Evolutionary conservation across 2,113 vertebrate species (phyloP).

Genomic region (Cyanoderma ruficeps): DNA sequence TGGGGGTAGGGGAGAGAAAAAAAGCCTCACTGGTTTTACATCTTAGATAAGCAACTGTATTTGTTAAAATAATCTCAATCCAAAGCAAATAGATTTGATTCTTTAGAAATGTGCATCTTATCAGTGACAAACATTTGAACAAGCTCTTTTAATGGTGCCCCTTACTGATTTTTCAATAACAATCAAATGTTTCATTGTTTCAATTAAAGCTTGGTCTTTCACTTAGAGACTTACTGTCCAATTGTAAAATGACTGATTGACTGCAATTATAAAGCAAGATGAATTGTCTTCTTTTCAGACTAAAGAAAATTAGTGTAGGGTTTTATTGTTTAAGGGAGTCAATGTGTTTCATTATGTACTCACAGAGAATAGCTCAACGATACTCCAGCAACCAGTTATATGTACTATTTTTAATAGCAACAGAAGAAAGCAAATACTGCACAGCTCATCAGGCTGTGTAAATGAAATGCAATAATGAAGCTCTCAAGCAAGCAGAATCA

Average conservation of each 20-base stretch:
- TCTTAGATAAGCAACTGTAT: constrained; percentile 29
- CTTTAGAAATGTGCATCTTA: constrained; percentile 27
- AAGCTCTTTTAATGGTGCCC: not conserved
- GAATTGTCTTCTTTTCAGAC: not conserved
- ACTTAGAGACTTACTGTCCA: constrained; percentile 19
- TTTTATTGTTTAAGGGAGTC: constrained; percentile 11
- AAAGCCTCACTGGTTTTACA: not conserved
- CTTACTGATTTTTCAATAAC: constrained; percentile 10
- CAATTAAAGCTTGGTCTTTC: constrained; percentile 14
- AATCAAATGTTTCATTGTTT: constrained; percentile 34
- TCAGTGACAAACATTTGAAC: constrained; percentile 24
- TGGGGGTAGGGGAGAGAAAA: not conserved
- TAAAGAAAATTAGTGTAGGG: constrained; percentile 7
- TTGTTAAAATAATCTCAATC: constrained; percentile 39
- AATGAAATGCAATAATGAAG: constrained; percentile 39
- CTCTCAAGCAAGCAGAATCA: constrained; percentile 15
- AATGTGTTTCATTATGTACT: not conserved
- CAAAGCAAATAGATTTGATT: constrained; percentile 24
- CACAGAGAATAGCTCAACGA: not conserved
- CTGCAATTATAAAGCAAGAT: not conserved
- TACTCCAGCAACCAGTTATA: not conserved
- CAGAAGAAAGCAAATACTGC: constrained; percentile 4
- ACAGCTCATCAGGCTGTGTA: constrained; percentile 28
- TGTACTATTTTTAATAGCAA: constrained; percentile 35
- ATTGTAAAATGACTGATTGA: constrained; percentile 12